Evolutionary conservation across 2,888 invertebrate genomes (phyloP).

Genomic region (Tethea ocularis): DNA sequence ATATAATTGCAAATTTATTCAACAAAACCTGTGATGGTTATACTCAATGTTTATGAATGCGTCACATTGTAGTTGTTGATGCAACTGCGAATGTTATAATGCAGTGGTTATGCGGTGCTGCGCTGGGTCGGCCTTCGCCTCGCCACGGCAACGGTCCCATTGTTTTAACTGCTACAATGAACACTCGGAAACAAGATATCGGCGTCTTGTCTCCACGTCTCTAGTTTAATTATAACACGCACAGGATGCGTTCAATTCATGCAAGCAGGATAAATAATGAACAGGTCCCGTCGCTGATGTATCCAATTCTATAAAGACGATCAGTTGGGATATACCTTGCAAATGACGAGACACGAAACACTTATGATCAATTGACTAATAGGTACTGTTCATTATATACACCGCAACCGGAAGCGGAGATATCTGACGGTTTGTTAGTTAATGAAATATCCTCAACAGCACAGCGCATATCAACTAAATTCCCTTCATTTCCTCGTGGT

Average conservation of each 20-base stretch:
- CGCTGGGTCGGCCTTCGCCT: constrained; percentile 76
- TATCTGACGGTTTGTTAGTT: no score
- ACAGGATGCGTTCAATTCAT: constrained; percentile 49
- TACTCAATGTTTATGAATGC: constrained; percentile 38
- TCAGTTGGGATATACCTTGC: constrained; percentile 11
- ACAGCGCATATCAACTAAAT: constrained; percentile 13
- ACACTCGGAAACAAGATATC: constrained; percentile 77
- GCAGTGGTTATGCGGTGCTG: constrained; percentile 73
- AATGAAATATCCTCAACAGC: no score
- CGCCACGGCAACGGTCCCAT: constrained; percentile 75
- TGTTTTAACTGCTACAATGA: constrained; percentile 71
- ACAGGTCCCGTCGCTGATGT: constrained; percentile 12
- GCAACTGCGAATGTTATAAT: constrained; percentile 52
- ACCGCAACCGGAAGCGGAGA: constrained; percentile 10
- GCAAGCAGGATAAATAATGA: constrained; percentile 20
- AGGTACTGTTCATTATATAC: constrained; percentile 48
- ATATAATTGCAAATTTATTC: background rate
- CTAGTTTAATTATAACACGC: constrained; percentile 57
- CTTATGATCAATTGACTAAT: constrained; percentile 41
- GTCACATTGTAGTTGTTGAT: constrained; percentile 43
- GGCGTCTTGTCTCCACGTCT: constrained; percentile 63
- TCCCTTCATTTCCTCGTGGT: background rate
- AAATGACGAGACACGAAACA: constrained; percentile 19
- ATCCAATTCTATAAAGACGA: constrained; percentile 10
- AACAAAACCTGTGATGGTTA: constrained; percentile 17